A percentile compares a stretch with the other conserved stretches of the same genome.
phyloP scores from a whole-genome alignment of 2,797 vertebrate genomes.

The Neomorphus geoffroyi region DNA sequence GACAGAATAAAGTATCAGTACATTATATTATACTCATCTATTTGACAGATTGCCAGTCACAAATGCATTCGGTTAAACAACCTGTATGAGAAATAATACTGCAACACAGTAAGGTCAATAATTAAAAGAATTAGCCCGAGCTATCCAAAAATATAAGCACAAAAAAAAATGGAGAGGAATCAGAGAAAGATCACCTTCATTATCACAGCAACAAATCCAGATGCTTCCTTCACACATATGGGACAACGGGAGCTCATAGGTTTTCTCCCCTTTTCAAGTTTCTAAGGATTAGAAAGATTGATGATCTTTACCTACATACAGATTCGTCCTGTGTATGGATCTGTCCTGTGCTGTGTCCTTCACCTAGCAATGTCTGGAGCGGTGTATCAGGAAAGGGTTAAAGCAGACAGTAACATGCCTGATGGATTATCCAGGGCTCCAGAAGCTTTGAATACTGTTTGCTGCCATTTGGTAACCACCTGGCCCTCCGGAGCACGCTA shows the following conservation, averaged over 20 bases:
- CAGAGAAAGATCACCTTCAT: neutral
- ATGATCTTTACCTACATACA: neutral
- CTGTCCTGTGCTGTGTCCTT: neutral
- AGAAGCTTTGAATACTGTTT: neutral
- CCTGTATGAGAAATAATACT: neutral
- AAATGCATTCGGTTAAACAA: neutral
- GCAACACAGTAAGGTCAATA: neutral
- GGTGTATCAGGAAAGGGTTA: neutral
- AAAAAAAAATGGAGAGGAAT: neutral
- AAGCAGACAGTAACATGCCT: neutral
- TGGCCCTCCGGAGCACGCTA: neutral
- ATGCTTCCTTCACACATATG: neutral
- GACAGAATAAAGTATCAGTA: neutral
- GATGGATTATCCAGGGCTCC: neutral
- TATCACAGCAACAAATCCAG: neutral
- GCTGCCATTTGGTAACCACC: constrained; percentile 1
- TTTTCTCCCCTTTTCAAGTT: neutral
- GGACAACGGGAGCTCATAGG: neutral
- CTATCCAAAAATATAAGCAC: neutral
- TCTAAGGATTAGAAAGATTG: neutral
- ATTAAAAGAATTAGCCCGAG: neutral
- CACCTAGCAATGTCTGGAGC: neutral
- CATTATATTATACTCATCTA: neutral
- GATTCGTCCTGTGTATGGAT: neutral
- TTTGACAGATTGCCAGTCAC: neutral